A percentile compares a stretch with the other conserved stretches of the same genome.
These are phyloP conservation scores for Xiphorhynchus erythropygius DNA, from an alignment of 2,797 vertebrate genomes.

Conservation along the genomic window DNA sequence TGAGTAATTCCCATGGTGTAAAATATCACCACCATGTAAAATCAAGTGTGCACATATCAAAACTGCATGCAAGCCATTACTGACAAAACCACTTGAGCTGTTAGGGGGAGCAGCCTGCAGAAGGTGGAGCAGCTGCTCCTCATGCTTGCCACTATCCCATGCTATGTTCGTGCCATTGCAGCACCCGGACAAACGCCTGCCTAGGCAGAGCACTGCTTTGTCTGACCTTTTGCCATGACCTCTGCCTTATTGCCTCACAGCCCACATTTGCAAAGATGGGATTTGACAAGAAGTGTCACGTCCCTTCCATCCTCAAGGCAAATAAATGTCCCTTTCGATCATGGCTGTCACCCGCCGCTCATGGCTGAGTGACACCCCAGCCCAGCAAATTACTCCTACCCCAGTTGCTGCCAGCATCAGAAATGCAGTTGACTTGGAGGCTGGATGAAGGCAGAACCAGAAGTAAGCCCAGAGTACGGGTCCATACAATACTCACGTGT, in stretches of 20 bases:
- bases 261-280: background rate
- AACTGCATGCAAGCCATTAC: background rate
- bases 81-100: background rate
- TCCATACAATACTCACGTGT: background rate
- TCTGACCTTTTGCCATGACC: slow-evolving; percentile 25
- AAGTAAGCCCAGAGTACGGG: background rate
- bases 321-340: slow-evolving; percentile 26
- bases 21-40: background rate
- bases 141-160: rapidly evolving
- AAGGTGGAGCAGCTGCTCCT: background rate
- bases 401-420: background rate
- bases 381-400: slow-evolving; percentile 30
- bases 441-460: background rate
- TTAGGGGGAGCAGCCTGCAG: background rate
- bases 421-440: background rate
- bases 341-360: background rate
- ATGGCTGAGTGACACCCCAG: background rate
- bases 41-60: rapidly evolving
- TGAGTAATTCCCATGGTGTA: rapidly evolving
- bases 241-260: slow-evolving; percentile 3
- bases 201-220: rapidly evolving
- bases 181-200: rapidly evolving
- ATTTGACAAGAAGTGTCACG: slow-evolving; percentile 48
- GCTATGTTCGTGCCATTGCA: rapidly evolving
- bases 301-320: slow-evolving; percentile 27